phyloP scores from a whole-genome alignment of 2,888 invertebrate genomes.

The Cephus pulcher region DNA sequence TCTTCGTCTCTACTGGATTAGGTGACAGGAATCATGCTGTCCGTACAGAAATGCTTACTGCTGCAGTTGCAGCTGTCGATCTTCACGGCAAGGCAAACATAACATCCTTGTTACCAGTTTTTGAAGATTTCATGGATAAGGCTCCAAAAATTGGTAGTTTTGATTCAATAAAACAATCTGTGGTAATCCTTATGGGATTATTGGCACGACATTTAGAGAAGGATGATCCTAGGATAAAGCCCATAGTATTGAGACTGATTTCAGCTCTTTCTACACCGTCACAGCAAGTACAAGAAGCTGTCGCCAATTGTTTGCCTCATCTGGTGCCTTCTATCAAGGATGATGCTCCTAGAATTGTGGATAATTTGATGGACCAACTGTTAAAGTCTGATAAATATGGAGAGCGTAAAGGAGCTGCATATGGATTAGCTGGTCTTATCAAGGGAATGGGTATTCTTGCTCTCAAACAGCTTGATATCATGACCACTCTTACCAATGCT shows the following conservation, averaged over 20 bases:
- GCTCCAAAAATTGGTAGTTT: slow-evolving; percentile 91
- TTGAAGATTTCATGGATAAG: slow-evolving; percentile 92
- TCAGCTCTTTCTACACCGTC: slow-evolving; percentile 96
- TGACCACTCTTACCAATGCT: slow-evolving; percentile 91
- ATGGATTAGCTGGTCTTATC: slow-evolving; percentile 95
- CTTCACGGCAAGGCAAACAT: slow-evolving; percentile 86
- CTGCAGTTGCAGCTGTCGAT: slow-evolving; percentile 92
- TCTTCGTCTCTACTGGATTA: slow-evolving; percentile 88
- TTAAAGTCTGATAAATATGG: slow-evolving; percentile 94
- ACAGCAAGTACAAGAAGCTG: slow-evolving; percentile 97
- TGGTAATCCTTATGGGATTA: slow-evolving; percentile 97
- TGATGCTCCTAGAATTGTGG: slow-evolving; percentile 89
- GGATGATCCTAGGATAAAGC: slow-evolving; percentile 88
- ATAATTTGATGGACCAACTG: slow-evolving; percentile 86
- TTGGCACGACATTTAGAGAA: slow-evolving; percentile 95
- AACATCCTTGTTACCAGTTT: slow-evolving; percentile 83
- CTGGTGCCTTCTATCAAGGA: slow-evolving; percentile 92
- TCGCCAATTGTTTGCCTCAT: slow-evolving; percentile 95
- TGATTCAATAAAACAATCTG: slow-evolving; percentile 95
- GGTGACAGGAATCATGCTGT: slow-evolving; percentile 87
- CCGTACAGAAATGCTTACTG: slow-evolving; percentile 90
- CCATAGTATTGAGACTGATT: slow-evolving; percentile 92
- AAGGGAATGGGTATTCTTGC: slow-evolving; percentile 97
- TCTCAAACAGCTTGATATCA: slow-evolving; percentile 94
- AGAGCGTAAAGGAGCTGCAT: slow-evolving; percentile 94